Conservation (phyloP, 2,113 vertebrate species). For the Pterocles burchelli region DNA sequence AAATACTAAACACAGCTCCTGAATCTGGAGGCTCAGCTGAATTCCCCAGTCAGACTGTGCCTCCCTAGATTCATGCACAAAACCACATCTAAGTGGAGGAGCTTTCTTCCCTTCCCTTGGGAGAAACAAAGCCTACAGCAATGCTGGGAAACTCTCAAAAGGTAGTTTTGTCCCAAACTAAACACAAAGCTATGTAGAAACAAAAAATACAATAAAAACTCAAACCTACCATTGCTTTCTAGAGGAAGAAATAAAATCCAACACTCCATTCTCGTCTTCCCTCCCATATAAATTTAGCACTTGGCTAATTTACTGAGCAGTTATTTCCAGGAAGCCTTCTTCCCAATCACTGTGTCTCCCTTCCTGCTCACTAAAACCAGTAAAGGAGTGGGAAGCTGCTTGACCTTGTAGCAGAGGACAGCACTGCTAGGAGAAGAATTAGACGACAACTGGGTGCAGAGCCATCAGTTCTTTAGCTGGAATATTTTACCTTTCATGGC, state of each 20-base stretch:
- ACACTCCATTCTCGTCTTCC: not conserved
- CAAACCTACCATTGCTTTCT: not conserved
- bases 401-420: not conserved
- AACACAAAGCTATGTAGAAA: not conserved
- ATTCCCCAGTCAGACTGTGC: not conserved
- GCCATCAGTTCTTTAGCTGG: not conserved
- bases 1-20: not conserved
- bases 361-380: not conserved
- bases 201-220: not conserved
- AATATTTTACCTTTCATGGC: not conserved
- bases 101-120: not conserved
- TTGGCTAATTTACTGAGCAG: not conserved
- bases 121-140: not conserved
- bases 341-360: not conserved
- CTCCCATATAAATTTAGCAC: not conserved
- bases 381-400: not conserved
- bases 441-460: not conserved
- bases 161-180: not conserved
- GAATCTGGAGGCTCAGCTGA: not conserved
- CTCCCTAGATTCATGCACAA: not conserved
- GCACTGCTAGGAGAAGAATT: not conserved
- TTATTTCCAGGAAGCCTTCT: not conserved
- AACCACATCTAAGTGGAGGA: rapidly evolving
- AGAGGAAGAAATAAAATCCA: not conserved
- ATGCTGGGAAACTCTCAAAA: not conserved